Conservation (phyloP, 2,113 vertebrate genomes). For the Oplegnathus fasciatus region DNA sequence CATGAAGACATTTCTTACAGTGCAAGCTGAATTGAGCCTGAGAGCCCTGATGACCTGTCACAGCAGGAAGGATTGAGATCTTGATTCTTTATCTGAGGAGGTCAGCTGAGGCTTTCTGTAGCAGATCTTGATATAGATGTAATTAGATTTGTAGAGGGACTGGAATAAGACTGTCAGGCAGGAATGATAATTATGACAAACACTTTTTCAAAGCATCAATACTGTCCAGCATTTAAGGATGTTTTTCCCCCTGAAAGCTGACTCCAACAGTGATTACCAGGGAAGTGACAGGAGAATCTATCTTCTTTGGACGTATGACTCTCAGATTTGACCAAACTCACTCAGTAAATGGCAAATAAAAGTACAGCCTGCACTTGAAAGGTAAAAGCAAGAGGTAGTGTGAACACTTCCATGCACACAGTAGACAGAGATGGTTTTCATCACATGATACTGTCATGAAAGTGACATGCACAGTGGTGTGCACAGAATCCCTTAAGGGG, state of each 20-base stretch:
- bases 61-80: neutral
- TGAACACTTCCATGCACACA: neutral
- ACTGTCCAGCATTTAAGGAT: conserved; percentile 39
- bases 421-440: too few relatives aligned
- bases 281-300: neutral
- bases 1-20: conserved; percentile 4
- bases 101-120: conserved; percentile 14
- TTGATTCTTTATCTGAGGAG: conserved; percentile 9
- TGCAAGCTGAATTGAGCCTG: neutral
- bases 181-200: conserved; percentile 82
- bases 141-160: conserved; percentile 86
- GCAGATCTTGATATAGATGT: conserved; percentile 39
- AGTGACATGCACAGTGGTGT: too few relatives aligned
- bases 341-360: neutral
- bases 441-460: too few relatives aligned
- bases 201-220: conserved; percentile 83
- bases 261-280: neutral
- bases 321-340: neutral
- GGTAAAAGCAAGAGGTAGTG: neutral
- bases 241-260: conserved; percentile 78
- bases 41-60: conserved; percentile 17
- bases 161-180: conserved; percentile 87
- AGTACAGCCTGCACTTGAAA: neutral
- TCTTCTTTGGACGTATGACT: neutral
- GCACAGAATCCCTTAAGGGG: too few relatives aligned